phyloP scores from a whole-genome alignment of 1,140 invertebrate species.

The Colletes latitarsis region DNA sequence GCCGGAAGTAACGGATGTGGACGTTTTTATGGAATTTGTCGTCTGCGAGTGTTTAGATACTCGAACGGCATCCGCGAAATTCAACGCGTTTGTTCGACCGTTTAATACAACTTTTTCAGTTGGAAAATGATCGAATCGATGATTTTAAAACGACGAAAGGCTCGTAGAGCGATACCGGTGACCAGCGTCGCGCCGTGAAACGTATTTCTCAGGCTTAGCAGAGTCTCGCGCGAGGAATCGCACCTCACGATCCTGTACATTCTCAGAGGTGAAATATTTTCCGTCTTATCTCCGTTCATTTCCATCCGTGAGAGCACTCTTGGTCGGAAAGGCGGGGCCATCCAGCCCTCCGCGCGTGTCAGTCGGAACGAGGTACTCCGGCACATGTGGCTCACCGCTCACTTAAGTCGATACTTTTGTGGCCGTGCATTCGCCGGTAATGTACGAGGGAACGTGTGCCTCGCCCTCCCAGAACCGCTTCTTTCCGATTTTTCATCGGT shows the following conservation, averaged over 20 bases:
- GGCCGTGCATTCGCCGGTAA: not conserved
- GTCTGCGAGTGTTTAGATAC: not conserved
- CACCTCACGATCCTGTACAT: no score
- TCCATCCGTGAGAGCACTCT: not conserved
- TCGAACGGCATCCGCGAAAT: no score
- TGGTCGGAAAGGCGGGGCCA: constrained; percentile 1
- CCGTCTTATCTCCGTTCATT: constrained; percentile 18
- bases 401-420: constrained; percentile 16
- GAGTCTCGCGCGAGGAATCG: not conserved
- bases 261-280: constrained; percentile 21
- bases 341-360: constrained; percentile 10
- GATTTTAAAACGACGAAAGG: no score
- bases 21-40: not conserved
- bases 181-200: no score
- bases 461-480: not conserved
- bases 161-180: no score
- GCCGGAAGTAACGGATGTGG: not conserved
- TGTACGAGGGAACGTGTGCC: not conserved
- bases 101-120: no score
- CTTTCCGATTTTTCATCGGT: constrained; percentile 19
- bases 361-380: constrained; percentile 13
- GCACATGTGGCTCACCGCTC: constrained; percentile 33
- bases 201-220: no score
- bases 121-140: no score
- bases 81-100: no score